Base-by-base conservation (phyloP, 2,888 invertebrate species). In the Byasa hedistus region DNA sequence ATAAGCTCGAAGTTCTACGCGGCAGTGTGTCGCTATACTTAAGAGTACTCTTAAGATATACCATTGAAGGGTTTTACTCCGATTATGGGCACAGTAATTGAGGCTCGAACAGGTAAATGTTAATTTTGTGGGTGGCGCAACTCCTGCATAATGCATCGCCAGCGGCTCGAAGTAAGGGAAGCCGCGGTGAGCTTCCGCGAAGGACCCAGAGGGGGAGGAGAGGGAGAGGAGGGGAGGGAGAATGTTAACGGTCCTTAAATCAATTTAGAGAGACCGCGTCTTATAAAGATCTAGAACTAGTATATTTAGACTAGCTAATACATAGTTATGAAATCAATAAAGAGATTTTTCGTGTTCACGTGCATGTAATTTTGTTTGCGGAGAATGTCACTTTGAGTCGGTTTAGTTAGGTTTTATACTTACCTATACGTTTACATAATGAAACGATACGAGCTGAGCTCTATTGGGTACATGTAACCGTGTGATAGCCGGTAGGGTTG, bases 31-130 rank as follows among this genome's bases (percentile, higher is more conserved):
- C 24, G 51, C 63, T 36, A 27, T 63, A 48, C 65, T 72, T 76
- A 81, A 82, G 74, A 76, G 73, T 76, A 76, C 78, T 80, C 79
- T 82, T 82, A 81, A 76, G 74, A 73, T 71, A 73, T 71, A 70
- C 76, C 74, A 76, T 79, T 80, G 73, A 79, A 77, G 78, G 79
- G 76, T 75, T 74, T 79, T 79, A 76, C 77, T 78, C 78, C 79
- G 75, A 79, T 80, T 80, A 82, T 80, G 77, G 77, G 69, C 71
- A 75, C 79, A 77, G 80, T 83, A 81, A 83, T 83, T 79, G 82
- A 77, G 70, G 73, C 71, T 70, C 74, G 71, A 77, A 76, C 75
- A 75, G 79, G 76, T 79, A 79, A 76, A 84, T 82, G 82, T 81
- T 80, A 84, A 83, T 84, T 80, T 81, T 79, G 82, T 80, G 79